A percentile compares a stretch with the other conserved stretches of the same genome.
Evolutionary conservation across 2,113 vertebrate species (phyloP).

Genomic region (Dicentrarchus labrax): DNA sequence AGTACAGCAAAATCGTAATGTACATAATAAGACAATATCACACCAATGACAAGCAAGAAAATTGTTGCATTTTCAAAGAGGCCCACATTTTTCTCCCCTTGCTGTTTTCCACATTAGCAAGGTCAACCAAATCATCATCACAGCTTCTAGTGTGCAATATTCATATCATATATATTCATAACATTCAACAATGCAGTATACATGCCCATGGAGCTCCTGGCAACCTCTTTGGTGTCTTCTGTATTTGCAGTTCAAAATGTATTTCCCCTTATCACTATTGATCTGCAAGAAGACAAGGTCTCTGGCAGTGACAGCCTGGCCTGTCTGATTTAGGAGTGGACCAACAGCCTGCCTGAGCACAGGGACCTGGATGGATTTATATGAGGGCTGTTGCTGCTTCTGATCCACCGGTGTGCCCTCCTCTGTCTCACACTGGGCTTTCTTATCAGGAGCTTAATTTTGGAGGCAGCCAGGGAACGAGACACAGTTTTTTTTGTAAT

Average conservation of each 20-base stretch:
- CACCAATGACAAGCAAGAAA: slow-evolving; percentile 37
- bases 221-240: slow-evolving; percentile 41
- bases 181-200: neutral
- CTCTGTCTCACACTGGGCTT: slow-evolving; percentile 40
- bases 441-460: slow-evolving; percentile 54
- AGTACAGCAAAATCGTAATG: slow-evolving; percentile 5
- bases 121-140: slow-evolving; percentile 4
- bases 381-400: slow-evolving; percentile 33
- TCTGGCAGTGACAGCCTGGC: slow-evolving; percentile 58
- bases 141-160: slow-evolving; percentile 3
- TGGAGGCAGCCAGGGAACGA: slow-evolving; percentile 46
- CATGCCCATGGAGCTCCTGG: slow-evolving; percentile 2
- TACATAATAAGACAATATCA: neutral
- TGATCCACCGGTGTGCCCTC: slow-evolving; percentile 39
- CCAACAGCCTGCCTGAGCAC: slow-evolving; percentile 65
- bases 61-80: slow-evolving; percentile 39
- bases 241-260: slow-evolving; percentile 65
- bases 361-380: slow-evolving; percentile 68
- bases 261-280: slow-evolving; percentile 73
- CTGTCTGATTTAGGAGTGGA: slow-evolving; percentile 70
- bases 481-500: slow-evolving; percentile 40
- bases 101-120: slow-evolving; percentile 11
- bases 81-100: slow-evolving; percentile 15
- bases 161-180: neutral
- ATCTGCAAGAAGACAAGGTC: slow-evolving; percentile 72